Conservation (phyloP, 2,113 vertebrate species). For the Sylvilagus bachmani region DNA sequence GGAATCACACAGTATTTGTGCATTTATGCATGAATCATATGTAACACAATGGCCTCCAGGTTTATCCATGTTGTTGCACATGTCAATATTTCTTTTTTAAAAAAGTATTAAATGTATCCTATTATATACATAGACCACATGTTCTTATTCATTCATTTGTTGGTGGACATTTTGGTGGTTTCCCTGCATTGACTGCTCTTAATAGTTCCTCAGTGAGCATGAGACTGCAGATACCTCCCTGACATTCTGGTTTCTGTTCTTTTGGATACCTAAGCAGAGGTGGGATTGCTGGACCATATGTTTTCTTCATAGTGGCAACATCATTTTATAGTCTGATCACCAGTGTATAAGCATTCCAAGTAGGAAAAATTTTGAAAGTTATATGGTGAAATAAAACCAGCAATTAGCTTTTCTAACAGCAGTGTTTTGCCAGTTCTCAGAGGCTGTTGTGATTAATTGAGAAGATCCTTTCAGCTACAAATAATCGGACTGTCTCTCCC, state of each 20-base stretch:
- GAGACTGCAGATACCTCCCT: neutral
- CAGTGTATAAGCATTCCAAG: neutral
- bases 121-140: rapidly evolving
- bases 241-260: neutral
- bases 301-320: neutral
- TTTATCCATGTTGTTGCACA: neutral
- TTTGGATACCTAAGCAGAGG: neutral
- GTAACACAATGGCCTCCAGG: neutral
- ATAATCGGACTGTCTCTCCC: rapidly evolving
- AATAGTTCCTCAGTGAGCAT: neutral
- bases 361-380: neutral
- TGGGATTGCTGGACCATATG: neutral
- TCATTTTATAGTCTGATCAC: neutral
- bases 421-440: neutral
- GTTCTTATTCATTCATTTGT: neutral
- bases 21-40: neutral
- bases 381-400: neutral
- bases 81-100: neutral
- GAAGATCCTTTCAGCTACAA: neutral
- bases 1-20: neutral
- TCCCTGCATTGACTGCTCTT: neutral
- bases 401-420: too few relatives aligned
- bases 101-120: neutral
- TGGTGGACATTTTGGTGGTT: neutral
- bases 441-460: neutral